Evolutionary conservation across 2,113 vertebrate species (phyloP), one percentile per base, ranked within the genome.

Genomic region (Gasterosteus nipponicus): DNA sequence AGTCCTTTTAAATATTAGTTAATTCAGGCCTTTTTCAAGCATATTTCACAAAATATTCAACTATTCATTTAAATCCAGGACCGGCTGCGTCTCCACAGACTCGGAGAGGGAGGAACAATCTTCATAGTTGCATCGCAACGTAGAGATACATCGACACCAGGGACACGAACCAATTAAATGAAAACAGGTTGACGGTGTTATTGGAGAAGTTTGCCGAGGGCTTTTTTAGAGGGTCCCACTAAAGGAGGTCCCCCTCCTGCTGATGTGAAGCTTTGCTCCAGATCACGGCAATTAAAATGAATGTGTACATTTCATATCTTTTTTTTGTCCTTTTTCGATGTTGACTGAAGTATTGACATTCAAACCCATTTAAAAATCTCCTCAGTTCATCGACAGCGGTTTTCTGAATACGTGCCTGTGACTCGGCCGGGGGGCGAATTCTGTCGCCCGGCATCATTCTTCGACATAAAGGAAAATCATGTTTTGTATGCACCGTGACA

Each of bases 401-500:
- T 29, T 68, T 47, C 19, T 49, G 18, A 44, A 42, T 54, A 38
- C 54, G 44, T 31, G 39, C 38, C n/a, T 59, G 33, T 38, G 66
- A 51, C 38, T 42, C 4, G 26, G 54, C 54, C 31, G 39, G 15
- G 58, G 46, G 44, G 62, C 46, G 49, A 39, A 61, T 35, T 67
- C 26, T 5, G 0, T 38, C 15, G 22, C 63, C 39, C 3, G 11
- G 38, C 22, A 44, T 53, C 41, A 39, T 72, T 63, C 3, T 69
- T 18, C 61, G 59, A 82, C 19, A 14, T 66, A 69, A 75, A 69
- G 41, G 73, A 75, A 80, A 86, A 31, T 4, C 31, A 66, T 70
- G 61, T 35, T 53, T 75, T 82, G 72, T 42, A 78, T 72, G 78
- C 58, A 71, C 47, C 79, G 62, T 74, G 80, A 79, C 71, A 15